phyloP scores from a whole-genome alignment of 1,140 invertebrate species.

The Drosophila bipectinata region DNA sequence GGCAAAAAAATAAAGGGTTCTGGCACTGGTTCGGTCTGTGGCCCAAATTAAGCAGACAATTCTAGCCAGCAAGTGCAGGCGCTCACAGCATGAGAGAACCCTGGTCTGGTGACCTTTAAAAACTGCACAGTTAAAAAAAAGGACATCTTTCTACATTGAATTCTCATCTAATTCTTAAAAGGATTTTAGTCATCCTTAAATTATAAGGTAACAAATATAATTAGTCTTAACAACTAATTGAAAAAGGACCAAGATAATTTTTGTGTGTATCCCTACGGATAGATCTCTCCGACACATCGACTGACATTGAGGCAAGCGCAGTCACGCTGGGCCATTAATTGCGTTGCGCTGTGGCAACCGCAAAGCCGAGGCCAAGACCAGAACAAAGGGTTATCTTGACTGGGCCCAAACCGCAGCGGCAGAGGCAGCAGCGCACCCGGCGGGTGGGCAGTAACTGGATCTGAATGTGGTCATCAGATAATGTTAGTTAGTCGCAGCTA shows the following conservation, averaged over 20 bases:
- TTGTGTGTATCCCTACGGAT: slow-evolving; percentile 22
- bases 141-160: no score
- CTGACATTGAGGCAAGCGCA: slow-evolving; percentile 7
- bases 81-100: slow-evolving; percentile 29
- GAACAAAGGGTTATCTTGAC: slow-evolving; percentile 58
- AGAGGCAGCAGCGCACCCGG: slow-evolving; percentile 14
- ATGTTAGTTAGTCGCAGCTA: slow-evolving; percentile 46
- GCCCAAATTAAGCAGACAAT: slow-evolving; percentile 58
- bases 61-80: slow-evolving; percentile 44
- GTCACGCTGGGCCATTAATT: slow-evolving; percentile 54
- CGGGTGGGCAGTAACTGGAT: slow-evolving; percentile 29
- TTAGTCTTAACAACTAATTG: neutral
- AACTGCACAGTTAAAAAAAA: slow-evolving; percentile 6
- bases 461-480: slow-evolving; percentile 45
- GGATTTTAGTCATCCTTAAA: neutral
- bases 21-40: slow-evolving; percentile 7
- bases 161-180: no score
- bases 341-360: slow-evolving; percentile 57
- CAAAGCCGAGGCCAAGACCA: slow-evolving; percentile 50
- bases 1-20: slow-evolving; percentile 47
- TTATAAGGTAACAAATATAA: no score
- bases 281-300: slow-evolving; percentile 7
- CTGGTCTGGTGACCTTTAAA: slow-evolving; percentile 31
- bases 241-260: neutral
- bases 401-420: slow-evolving; percentile 5